Percentiles rank a stretch among this genome's conserved stretches.
Evolutionary conservation across 2,888 invertebrate species (phyloP).

Genomic region (Drosophila melanosoma): DNA sequence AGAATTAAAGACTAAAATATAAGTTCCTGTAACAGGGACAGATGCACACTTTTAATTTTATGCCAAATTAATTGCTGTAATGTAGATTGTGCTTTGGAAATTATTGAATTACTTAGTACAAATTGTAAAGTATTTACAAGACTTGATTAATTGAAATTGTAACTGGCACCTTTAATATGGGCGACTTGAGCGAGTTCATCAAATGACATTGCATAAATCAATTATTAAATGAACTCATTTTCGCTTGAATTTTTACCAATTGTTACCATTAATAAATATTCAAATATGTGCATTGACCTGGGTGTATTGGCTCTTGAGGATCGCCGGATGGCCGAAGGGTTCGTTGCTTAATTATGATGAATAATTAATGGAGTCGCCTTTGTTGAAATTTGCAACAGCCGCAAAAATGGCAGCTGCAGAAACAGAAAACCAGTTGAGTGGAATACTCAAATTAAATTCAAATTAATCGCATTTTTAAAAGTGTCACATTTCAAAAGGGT

Average conservation of each 20-base stretch:
- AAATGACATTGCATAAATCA: conserved; percentile 6
- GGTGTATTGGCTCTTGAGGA: conserved; percentile 3
- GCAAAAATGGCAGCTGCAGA: background rate
- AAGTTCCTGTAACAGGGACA: background rate
- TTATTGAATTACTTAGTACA: background rate
- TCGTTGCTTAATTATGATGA: conserved; percentile 33
- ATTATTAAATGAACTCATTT: conserved; percentile 47
- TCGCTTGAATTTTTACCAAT: conserved; percentile 32
- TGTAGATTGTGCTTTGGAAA: too few species aligned
- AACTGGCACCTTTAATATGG: background rate
- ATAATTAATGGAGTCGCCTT: conserved; percentile 36
- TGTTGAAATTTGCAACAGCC: conserved; percentile 14
- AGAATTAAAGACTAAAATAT: too few species aligned
- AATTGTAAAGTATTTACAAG: background rate
- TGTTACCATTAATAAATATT: conserved; percentile 40
- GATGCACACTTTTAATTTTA: background rate
- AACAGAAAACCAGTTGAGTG: background rate
- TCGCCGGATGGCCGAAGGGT: conserved; percentile 2
- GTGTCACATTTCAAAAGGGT: conserved; percentile 57
- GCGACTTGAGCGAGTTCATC: conserved; percentile 8
- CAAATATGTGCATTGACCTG: conserved; percentile 42
- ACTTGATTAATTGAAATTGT: background rate
- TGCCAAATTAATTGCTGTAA: background rate
- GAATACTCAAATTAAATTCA: conserved; percentile 46
- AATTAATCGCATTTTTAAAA: conserved; percentile 61